phyloP scores from a whole-genome alignment of 2,888 invertebrate species.

The Coelogynopora nodosa region DNA sequence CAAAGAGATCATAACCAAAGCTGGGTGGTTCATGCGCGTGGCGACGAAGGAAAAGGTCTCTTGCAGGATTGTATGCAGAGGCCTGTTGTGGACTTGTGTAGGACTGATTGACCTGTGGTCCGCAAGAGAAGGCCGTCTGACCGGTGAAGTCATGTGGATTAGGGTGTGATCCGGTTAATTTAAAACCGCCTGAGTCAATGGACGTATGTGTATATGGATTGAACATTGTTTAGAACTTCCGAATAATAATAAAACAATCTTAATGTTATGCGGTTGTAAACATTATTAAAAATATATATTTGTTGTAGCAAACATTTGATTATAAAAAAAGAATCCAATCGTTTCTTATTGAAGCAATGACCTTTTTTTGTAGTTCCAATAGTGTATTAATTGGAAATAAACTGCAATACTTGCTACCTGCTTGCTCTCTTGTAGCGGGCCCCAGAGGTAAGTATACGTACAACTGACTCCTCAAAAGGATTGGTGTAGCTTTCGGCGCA shows the following conservation, averaged over 20 bases:
- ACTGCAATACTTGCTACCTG: too few relatives aligned
- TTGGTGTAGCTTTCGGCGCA: background rate
- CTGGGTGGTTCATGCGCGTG: background rate
- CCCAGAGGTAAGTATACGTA: too few relatives aligned
- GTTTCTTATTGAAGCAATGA: too few relatives aligned
- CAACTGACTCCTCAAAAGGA: background rate
- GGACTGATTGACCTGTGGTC: background rate
- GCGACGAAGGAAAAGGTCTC: background rate
- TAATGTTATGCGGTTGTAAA: too few relatives aligned
- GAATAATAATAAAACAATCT: background rate
- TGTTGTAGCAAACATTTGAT: too few relatives aligned
- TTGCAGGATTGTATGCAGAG: background rate
- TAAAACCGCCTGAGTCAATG: background rate
- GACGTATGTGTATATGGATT: background rate
- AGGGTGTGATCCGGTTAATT: background rate
- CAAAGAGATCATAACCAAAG: background rate
- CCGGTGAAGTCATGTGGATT: background rate
- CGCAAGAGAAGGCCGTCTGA: background rate
- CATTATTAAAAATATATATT: too few relatives aligned
- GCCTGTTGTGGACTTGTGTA: background rate
- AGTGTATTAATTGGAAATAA: too few relatives aligned
- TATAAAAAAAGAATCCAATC: too few relatives aligned
- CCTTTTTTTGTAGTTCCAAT: too few relatives aligned
- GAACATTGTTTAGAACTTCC: background rate
- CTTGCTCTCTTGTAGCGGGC: too few relatives aligned